Evolutionary conservation across 2,113 vertebrate species (phyloP).

Genomic region (Chaenocephalus aceratus): DNA sequence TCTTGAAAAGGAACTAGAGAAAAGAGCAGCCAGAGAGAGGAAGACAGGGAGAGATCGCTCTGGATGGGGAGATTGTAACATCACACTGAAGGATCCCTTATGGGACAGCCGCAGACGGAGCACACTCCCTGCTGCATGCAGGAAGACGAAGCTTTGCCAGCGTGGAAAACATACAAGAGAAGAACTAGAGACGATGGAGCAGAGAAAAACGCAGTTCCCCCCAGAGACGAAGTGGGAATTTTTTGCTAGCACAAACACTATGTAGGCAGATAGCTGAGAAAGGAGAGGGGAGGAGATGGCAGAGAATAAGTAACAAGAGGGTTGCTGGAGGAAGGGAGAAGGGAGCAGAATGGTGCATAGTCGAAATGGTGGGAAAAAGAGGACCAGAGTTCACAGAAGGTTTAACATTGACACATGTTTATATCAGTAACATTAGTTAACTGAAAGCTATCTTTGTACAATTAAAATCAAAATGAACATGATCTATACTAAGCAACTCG

Average conservation of each 20-base stretch:
- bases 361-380: slow-evolving; percentile 52
- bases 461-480: not conserved
- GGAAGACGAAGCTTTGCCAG: slow-evolving; percentile 78
- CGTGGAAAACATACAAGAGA: slow-evolving; percentile 79
- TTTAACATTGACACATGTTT: not conserved
- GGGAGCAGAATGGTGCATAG: slow-evolving; percentile 29
- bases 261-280: slow-evolving; percentile 68
- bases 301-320: slow-evolving; percentile 63
- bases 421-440: not conserved
- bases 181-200: slow-evolving; percentile 71
- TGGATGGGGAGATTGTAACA: slow-evolving; percentile 72
- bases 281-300: slow-evolving; percentile 52
- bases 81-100: slow-evolving; percentile 73
- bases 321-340: slow-evolving; percentile 33
- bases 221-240: slow-evolving; percentile 69
- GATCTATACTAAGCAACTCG: not conserved
- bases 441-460: not conserved
- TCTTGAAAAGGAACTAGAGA: slow-evolving; percentile 46
- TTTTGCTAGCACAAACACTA: slow-evolving; percentile 73
- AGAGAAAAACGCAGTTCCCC: slow-evolving; percentile 74
- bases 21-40: slow-evolving; percentile 62
- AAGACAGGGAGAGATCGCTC: slow-evolving; percentile 51
- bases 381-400: slow-evolving; percentile 38
- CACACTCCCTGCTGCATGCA: slow-evolving; percentile 69
- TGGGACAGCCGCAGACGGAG: slow-evolving; percentile 73